These are phyloP conservation scores for Argopecten irradians DNA, from an alignment of 1,140 invertebrate genomes.

Conservation along the genomic window DNA sequence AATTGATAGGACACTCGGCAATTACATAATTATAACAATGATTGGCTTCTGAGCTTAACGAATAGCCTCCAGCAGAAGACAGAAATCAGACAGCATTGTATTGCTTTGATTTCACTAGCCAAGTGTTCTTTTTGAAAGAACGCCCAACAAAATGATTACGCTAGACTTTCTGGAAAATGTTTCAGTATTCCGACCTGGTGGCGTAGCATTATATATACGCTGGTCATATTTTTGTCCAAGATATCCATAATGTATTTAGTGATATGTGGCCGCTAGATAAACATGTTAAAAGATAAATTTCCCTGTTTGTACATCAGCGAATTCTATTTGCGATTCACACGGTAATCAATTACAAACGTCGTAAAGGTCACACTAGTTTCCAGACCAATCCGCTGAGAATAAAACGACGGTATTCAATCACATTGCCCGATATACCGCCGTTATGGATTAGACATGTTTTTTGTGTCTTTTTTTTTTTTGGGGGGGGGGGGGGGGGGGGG, in stretches of 20 bases:
- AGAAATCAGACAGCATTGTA: neutral
- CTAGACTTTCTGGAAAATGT: neutral
- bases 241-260: too few relatives aligned
- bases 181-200: too few relatives aligned
- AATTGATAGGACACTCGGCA: neutral
- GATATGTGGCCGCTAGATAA: too few relatives aligned
- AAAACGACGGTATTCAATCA: too few relatives aligned
- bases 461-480: too few relatives aligned
- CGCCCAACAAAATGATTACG: neutral
- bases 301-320: neutral
- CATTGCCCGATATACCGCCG: too few relatives aligned
- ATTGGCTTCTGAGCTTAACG: neutral
- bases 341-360: neutral
- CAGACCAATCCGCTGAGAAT: too few relatives aligned
- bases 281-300: too few relatives aligned
- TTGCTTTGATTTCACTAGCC: neutral
- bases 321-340: neutral
- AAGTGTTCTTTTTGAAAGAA: neutral
- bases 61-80: neutral
- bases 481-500: too few relatives aligned
- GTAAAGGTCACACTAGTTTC: too few relatives aligned
- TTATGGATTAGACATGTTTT: too few relatives aligned
- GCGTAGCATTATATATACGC: neutral
- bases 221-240: too few relatives aligned
- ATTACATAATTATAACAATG: constrained; percentile 5